phyloP scores from a whole-genome alignment of 2,113 vertebrate species.

The Mus spicilegus region DNA sequence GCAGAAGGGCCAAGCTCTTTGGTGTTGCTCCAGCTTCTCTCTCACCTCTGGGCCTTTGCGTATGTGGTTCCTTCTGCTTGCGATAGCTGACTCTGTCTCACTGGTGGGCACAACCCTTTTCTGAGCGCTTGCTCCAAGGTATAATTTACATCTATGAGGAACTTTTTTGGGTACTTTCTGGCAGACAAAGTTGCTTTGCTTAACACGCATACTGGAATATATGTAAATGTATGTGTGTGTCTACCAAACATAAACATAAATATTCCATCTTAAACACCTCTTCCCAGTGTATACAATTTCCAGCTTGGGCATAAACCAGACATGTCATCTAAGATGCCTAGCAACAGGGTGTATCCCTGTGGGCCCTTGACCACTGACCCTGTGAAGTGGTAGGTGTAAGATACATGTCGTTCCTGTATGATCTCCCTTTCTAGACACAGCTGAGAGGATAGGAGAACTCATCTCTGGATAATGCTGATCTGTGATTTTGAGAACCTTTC shows the following conservation, averaged over 20 bases:
- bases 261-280: not conserved
- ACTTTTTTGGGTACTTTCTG: not conserved
- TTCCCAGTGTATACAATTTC: not conserved
- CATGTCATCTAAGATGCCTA: not conserved
- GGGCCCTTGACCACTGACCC: not conserved
- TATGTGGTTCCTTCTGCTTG: not conserved
- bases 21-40: not conserved
- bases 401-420: not conserved
- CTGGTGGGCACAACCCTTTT: not conserved
- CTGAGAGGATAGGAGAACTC: not conserved
- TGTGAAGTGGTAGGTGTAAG: not conserved
- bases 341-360: not conserved
- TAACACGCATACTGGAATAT: not conserved
- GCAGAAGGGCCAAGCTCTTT: not conserved
- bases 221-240: not conserved
- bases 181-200: not conserved
- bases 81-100: not conserved
- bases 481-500: not conserved
- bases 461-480: not conserved
- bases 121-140: not conserved
- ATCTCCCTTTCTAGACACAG: not conserved
- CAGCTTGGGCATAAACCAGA: not conserved
- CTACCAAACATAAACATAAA: not conserved
- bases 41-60: not conserved
- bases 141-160: not conserved